A percentile compares a stretch with the other conserved stretches of the same genome.
phyloP scores from a whole-genome alignment of 2,797 vertebrate species.

The Sebastes iracundus region DNA sequence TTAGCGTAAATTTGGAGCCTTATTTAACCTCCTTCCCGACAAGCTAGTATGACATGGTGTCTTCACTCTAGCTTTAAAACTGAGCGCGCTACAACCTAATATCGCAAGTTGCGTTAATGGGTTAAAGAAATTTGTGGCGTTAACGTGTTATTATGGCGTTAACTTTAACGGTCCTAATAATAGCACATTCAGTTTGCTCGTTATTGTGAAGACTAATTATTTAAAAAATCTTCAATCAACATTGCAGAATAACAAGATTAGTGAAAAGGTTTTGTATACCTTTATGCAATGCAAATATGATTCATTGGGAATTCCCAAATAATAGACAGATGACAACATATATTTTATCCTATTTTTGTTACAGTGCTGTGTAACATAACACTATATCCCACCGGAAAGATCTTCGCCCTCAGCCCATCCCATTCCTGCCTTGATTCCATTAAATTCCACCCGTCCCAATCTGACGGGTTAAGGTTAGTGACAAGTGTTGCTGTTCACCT shows the following conservation, averaged over 20 bases:
- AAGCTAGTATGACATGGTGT: too few relatives aligned
- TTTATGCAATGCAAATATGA: not conserved
- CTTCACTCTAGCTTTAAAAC: too few relatives aligned
- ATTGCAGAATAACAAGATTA: not conserved
- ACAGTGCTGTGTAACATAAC: not conserved
- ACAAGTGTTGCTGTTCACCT: conserved; percentile 90
- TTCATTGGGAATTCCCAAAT: not conserved
- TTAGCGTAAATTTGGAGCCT: too few relatives aligned
- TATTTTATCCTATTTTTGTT: not conserved
- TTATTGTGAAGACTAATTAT: not conserved
- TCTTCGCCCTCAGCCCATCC: conserved; percentile 7
- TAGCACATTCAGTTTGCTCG: not conserved
- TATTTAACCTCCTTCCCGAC: too few relatives aligned
- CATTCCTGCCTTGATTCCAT: conserved; percentile 49
- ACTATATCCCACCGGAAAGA: not conserved
- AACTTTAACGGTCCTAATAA: not conserved
- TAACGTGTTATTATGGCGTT: too few relatives aligned
- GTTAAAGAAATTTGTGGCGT: too few relatives aligned
- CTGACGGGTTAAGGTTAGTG: conserved; percentile 66
- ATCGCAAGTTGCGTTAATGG: too few relatives aligned
- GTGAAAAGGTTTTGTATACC: not conserved
- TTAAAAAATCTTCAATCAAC: not conserved
- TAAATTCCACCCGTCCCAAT: conserved; percentile 75
- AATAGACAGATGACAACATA: not conserved
- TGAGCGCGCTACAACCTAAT: too few relatives aligned